These are phyloP conservation scores for Lasioglossum albipes DNA, from an alignment of 1,140 invertebrate genomes.

Conservation along the genomic window DNA sequence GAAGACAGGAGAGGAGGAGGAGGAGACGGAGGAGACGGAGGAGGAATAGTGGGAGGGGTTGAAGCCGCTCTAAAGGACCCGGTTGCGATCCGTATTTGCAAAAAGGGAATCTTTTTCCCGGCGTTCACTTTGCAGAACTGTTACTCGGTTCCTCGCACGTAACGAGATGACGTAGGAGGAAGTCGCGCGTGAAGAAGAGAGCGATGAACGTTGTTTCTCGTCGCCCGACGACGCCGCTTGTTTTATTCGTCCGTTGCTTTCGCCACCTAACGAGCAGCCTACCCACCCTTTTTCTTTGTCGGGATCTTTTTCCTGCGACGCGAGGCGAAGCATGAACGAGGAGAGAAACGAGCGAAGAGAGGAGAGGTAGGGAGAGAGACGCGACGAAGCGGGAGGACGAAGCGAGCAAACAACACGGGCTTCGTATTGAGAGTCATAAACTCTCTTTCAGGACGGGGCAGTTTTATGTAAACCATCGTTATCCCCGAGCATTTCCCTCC, in stretches of 20 bases:
- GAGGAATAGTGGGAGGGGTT: background rate
- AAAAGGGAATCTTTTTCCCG: slow-evolving; percentile 38
- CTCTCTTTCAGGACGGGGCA: slow-evolving; percentile 21
- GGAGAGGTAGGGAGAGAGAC: background rate
- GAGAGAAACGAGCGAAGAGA: background rate
- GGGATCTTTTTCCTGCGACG: slow-evolving; percentile 10
- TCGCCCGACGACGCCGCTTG: background rate
- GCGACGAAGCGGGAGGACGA: background rate
- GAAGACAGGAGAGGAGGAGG: background rate
- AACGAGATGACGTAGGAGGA: slow-evolving; percentile 51
- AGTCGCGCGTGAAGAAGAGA: slow-evolving; percentile 47
- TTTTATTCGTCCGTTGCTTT: slow-evolving; percentile 32
- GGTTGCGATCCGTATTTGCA: slow-evolving; percentile 42
- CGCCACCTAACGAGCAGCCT: slow-evolving; percentile 45
- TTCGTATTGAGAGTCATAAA: slow-evolving; percentile 45
- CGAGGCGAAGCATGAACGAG: background rate
- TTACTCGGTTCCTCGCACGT: slow-evolving; percentile 53
- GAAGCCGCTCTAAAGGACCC: slow-evolving; percentile 23
- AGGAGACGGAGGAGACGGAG: background rate
- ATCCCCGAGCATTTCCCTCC: slow-evolving; percentile 34
- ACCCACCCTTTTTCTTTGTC: slow-evolving; percentile 46
- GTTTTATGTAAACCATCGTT: slow-evolving; percentile 49
- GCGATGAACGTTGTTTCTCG: slow-evolving; percentile 34
- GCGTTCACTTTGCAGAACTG: slow-evolving; percentile 44
- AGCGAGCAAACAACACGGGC: slow-evolving; percentile 25